Base-by-base conservation (phyloP, 2,113 vertebrate genomes). In the Scolopax mira region DNA sequence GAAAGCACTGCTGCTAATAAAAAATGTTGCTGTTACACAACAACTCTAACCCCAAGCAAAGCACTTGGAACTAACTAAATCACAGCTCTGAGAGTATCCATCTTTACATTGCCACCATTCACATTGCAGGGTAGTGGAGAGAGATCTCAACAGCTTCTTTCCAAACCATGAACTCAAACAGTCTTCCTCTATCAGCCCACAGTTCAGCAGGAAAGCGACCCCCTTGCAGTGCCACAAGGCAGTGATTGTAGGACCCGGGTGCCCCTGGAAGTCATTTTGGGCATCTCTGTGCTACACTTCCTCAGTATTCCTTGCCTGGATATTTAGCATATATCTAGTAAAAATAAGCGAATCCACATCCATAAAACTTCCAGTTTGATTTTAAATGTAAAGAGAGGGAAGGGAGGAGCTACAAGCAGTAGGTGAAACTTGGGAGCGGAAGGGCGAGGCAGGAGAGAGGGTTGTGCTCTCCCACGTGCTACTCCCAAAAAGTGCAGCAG, bases 361-460 rank as follows among this genome's bases (percentile, higher is more conserved):
- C 48, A 74, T 35, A 78, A 92, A 55, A 24, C 13, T 74, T 24
- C 18, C 46, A 35, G 30, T 57, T 48, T 35, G 57, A 33, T 28
- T 49, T 70, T 35, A 51, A 78, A 66, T 11, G 15, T 14, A 88
- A 27, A 1, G 4, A 60, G 46, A 58, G 24, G 35, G 51, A 78
- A 79, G 27, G 77, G 42, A 95, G 64, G 64, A 92, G 60, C n/a
- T 85, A 19, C 11, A 42, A 52, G 55, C 39, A 37, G 64, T 4
- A 51, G 60, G 48, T 71, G 82, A 89, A 81, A 84, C 35, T 33
- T 55, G 61, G 14, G 48, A 57, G 81, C 24, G 75, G 90, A 93
- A 62, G 65, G 88, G 72, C 35, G 79, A 92, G 79, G 67, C 69
- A 78, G 23, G 18, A 82, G 39, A 54, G 62, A 85, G 24, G 39